phyloP scores from a whole-genome alignment of 2,113 vertebrate species.

The Globicephala melas region DNA sequence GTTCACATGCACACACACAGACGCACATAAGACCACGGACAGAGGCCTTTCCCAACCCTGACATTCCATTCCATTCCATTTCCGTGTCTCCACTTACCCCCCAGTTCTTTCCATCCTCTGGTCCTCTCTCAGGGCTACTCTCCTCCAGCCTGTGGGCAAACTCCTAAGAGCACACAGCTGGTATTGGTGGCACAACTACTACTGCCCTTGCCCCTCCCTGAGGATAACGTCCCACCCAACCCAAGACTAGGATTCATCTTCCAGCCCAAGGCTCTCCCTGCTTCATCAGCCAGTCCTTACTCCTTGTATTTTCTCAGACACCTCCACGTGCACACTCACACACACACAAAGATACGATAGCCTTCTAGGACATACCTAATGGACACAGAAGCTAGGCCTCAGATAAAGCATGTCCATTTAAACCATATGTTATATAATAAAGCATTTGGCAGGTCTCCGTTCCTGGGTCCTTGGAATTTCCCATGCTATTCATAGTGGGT shows the following conservation, averaged over 20 bases:
- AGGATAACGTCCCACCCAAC: not conserved
- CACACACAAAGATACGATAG: accelerated
- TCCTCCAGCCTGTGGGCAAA: not conserved
- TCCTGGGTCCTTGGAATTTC: not conserved
- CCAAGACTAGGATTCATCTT: not conserved
- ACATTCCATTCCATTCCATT: not conserved
- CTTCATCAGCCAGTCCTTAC: not conserved
- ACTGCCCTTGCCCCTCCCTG: not conserved
- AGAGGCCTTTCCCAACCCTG: not conserved
- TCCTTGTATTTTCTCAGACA: not conserved
- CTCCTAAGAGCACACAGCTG: not conserved
- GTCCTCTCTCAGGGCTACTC: not conserved
- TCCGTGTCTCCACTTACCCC: not conserved
- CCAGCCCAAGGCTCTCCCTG: not conserved
- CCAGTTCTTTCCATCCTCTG: no score
- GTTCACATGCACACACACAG: not conserved
- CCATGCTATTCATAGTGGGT: not conserved
- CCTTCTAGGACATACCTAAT: not conserved
- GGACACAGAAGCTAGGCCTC: not conserved
- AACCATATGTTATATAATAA: not conserved
- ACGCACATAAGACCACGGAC: no score
- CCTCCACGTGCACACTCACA: not conserved
- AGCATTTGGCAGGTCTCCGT: not conserved
- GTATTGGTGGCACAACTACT: not conserved
- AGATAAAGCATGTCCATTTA: not conserved